Evolutionary conservation across 2,888 invertebrate genomes (phyloP), one percentile per base, ranked within the genome.

Genomic region (Ornithoptera alexandrae): DNA sequence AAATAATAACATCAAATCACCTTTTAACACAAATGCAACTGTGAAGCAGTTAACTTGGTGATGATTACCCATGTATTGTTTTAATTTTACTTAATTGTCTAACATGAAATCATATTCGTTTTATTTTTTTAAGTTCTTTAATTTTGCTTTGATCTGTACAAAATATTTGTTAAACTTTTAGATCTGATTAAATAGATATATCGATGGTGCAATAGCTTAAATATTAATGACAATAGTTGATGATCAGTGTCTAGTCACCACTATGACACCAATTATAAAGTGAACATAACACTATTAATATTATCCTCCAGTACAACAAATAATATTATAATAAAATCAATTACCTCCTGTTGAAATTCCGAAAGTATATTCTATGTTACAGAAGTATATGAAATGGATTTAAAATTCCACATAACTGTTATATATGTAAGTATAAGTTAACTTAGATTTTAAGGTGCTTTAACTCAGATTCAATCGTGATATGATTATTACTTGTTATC

Each of bases 71-170:
- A 88, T 84, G 87, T 86, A 84, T 83, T 84, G 85, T 86, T 85
- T 83, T 86, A 86, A 85, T 84, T 79, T 79, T 81, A 81, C 73
- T 75, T 87, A 87, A 87, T 85, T 84, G 80, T 87, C 83, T 84
- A 85, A 87, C 72, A 78, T 82, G 78, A 79, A 84, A 89, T 84
- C 81, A 83, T 77, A 83, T 87, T 89, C 81, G 84, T 86, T 87
- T 85, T 88, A 83, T 83, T 81, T 81, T 82, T 82, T 78, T 89
- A 90, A 89, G 92, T 88, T 85, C 84, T 81, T 80, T 92, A 86
- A 91, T 92, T 92, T 92, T 92, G 92, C 92, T 92, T 92, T 92
- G 92, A 91, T 90, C 84, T 89, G 90, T 90, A 84, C 80, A 81
- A 85, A 88, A 82, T 82, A 79, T 84, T 83, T 85, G 81, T 85